Evolutionary conservation across 2,888 invertebrate genomes (phyloP), one percentile per base, ranked within the genome.

Genomic region (Thymelicus lineola): DNA sequence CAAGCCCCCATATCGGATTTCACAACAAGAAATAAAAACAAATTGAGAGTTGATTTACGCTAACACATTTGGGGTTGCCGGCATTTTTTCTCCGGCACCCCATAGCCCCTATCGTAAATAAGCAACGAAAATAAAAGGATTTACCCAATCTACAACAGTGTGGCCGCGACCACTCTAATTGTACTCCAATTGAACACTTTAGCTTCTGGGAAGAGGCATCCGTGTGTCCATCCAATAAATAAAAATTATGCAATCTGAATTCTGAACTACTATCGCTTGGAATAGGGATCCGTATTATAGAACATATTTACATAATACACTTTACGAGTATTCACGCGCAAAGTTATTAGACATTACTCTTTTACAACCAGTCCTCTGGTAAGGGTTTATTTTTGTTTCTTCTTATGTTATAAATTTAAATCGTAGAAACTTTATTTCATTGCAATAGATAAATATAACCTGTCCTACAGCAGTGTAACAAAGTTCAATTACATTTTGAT

Each of bases 201-300:
- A 75, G 74, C 67, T 66, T 73, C 70, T 72, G 75, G 71, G 74
- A 72, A 71, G 72, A 71, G 75, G 76, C 75, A 77, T 76, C 76
- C 80, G 76, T 86, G 10, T 82, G 86, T 84, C 80, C 86, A 87
- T 86, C 7, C 12, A 50, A 17, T 50, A 50, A 15, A 50, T 9
- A 50, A 50, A 50, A 50, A 50, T 17, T 50, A 15, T 50, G 12
- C 6, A 50, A 9, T 17, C 48, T 17, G n/a, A 50, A 4, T 15
- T 17, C 48, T 17, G n/a, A 50, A 4, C 17, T 7, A 9, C 15
- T 6, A 7, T 7, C 7, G 48, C 15, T 10, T 42, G 48, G 17
- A 6, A 7, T 50, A 15, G n/a, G 15, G 7, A n/a, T 48, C 15
- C 46, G n/a, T 5, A 48, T 7, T 48, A 48, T 15, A 1, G 7